phyloP scores from a whole-genome alignment of 2,113 vertebrate species.

The Thryonomys swinderianus region DNA sequence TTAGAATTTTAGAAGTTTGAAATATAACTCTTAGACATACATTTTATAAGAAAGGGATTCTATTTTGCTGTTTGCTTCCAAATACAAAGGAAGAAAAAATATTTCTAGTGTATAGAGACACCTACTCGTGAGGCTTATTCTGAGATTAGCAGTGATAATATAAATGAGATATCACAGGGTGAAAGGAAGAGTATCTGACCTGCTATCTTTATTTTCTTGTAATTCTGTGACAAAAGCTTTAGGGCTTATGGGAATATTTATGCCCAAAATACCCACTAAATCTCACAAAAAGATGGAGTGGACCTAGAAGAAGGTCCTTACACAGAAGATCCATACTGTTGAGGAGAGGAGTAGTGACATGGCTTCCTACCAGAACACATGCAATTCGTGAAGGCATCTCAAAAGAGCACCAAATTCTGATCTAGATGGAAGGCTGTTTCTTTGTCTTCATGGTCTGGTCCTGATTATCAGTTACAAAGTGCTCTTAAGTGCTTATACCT shows the following conservation, averaged over 20 bases:
- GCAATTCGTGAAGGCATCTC: constrained; percentile 12
- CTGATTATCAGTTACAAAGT: not conserved
- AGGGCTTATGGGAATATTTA: constrained; percentile 10
- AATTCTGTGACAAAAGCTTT: not conserved
- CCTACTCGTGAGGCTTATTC: not conserved
- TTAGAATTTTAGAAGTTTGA: constrained; percentile 14
- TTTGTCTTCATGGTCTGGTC: not conserved
- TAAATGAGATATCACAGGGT: not conserved
- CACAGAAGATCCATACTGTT: not conserved
- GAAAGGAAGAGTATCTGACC: not conserved
- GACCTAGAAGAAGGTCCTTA: not conserved
- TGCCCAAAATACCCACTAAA: not conserved
- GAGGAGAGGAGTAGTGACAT: not conserved
- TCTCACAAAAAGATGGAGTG: not conserved
- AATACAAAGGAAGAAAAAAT: constrained; percentile 41
- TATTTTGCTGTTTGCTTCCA: constrained; percentile 42
- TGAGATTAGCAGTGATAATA: constrained; percentile 17
- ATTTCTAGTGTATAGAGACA: not conserved
- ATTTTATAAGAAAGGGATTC: constrained; percentile 13
- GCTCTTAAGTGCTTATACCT: constrained; percentile 14
- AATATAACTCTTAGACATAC: not conserved
- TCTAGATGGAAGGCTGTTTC: not conserved
- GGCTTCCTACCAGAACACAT: not conserved
- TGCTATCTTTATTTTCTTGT: constrained; percentile 21
- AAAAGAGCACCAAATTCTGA: constrained; percentile 36